These are phyloP conservation scores for Phrynocephalus guinanensis DNA, from an alignment of 2,797 vertebrate species.

Conservation along the genomic window DNA sequence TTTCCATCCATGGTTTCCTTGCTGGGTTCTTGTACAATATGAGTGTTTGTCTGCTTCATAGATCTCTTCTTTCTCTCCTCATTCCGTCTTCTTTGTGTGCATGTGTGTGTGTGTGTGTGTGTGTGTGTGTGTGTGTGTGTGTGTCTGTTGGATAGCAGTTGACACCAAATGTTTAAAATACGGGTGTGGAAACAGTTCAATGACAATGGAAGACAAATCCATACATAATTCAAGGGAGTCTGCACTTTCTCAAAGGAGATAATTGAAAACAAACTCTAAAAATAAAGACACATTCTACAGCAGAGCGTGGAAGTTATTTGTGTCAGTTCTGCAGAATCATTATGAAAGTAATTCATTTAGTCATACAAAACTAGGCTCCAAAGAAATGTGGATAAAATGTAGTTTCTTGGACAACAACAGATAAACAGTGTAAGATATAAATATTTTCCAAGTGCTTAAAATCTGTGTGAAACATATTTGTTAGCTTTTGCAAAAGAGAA, in stretches of 20 bases:
- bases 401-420: no score
- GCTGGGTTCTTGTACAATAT: background rate
- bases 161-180: background rate
- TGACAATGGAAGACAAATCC: background rate
- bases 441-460: no score
- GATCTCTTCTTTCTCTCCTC: background rate
- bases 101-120: no score
- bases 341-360: background rate
- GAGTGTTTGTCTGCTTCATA: background rate
- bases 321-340: background rate
- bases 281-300: background rate
- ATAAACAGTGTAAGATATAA: no score
- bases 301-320: background rate
- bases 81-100: background rate
- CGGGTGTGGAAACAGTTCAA: background rate
- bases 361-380: background rate
- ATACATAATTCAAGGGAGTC: background rate
- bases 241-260: background rate
- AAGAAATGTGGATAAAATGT: no score
- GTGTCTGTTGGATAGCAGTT: background rate
- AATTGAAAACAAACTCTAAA: conserved; percentile 7
- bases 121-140: no score
- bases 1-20: no score
- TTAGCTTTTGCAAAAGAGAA: background rate
- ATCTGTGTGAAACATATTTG: no score